A percentile compares a stretch with the other conserved stretches of the same genome.
Conservation (phyloP, 2,113 vertebrate genomes). For the Corvus hawaiiensis region DNA sequence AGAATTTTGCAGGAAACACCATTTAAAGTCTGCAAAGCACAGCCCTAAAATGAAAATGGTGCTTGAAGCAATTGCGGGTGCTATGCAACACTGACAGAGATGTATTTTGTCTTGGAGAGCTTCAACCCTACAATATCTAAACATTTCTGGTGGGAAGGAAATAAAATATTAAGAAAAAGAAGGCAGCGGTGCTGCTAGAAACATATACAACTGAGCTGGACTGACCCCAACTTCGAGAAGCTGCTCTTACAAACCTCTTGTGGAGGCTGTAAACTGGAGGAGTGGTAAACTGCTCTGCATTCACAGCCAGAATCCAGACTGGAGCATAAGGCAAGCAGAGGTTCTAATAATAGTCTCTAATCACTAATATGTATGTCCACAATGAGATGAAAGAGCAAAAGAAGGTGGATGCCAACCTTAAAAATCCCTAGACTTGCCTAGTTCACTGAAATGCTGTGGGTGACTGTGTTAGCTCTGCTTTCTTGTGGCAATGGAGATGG, state of each 20-base stretch:
- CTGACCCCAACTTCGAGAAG: background rate
- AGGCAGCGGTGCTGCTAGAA: background rate
- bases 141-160: conserved; percentile 21
- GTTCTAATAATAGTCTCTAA: background rate
- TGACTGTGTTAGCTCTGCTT: background rate
- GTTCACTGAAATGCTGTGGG: background rate
- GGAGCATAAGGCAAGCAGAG: background rate
- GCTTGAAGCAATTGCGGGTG: background rate
- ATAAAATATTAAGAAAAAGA: conserved; percentile 27
- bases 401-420: background rate
- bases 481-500: background rate
- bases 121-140: background rate
- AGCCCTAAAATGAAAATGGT: background rate
- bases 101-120: background rate
- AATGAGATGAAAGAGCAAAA: background rate
- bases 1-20: conserved; percentile 1
- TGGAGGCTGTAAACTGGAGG: background rate
- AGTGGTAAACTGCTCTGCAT: background rate
- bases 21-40: background rate
- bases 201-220: background rate
- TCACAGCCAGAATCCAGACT: background rate
- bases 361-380: background rate
- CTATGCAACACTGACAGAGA: background rate
- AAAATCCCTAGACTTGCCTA: background rate
- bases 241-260: conserved; percentile 28